These are phyloP conservation scores for Caenorhabditis zanzibari DNA, from an alignment of 2,888 invertebrate genomes.

Conservation along the genomic window DNA sequence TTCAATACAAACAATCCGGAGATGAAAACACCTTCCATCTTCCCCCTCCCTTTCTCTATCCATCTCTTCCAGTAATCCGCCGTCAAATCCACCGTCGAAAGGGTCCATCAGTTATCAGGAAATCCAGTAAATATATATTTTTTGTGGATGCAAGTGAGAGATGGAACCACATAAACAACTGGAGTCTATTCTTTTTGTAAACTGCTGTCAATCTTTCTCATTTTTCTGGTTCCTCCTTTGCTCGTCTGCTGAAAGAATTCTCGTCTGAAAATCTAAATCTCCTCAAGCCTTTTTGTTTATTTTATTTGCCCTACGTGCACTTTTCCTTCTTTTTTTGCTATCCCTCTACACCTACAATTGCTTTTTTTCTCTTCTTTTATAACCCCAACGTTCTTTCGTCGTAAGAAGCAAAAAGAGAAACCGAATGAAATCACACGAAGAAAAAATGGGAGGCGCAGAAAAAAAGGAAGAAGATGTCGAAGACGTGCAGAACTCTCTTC, in stretches of 20 bases:
- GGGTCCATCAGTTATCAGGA: constrained; percentile 55
- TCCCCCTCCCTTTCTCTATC: too few relatives aligned
- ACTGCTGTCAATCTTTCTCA: constrained; percentile 30
- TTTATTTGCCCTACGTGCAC: constrained; percentile 52
- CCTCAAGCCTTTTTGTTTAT: constrained; percentile 33
- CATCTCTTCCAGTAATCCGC: constrained; percentile 44
- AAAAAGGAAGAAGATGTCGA: constrained; percentile 12
- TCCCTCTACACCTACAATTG: not conserved
- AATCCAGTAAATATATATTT: constrained; percentile 51
- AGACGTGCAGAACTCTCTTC: constrained; percentile 46
- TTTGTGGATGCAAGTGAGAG: constrained; percentile 3
- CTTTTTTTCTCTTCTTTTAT: constrained; percentile 40
- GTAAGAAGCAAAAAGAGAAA: constrained; percentile 30
- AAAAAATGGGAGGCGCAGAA: constrained; percentile 42
- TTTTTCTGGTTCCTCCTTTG: constrained; percentile 17
- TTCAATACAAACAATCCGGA: constrained; percentile 15
- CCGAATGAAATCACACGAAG: constrained; percentile 60
- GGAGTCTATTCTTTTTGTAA: constrained; percentile 35
- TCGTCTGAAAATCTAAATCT: constrained; percentile 1
- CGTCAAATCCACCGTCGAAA: constrained; percentile 23
- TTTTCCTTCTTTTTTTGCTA: constrained; percentile 30
- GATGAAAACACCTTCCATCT: constrained; percentile 10
- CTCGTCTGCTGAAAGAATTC: not conserved
- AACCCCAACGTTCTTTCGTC: constrained; percentile 50
- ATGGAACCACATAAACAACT: constrained; percentile 47